A percentile compares a stretch with the other conserved stretches of the same genome.
Evolutionary conservation across 2,113 vertebrate species (phyloP).

Genomic region (Hydrolagus affinis): DNA sequence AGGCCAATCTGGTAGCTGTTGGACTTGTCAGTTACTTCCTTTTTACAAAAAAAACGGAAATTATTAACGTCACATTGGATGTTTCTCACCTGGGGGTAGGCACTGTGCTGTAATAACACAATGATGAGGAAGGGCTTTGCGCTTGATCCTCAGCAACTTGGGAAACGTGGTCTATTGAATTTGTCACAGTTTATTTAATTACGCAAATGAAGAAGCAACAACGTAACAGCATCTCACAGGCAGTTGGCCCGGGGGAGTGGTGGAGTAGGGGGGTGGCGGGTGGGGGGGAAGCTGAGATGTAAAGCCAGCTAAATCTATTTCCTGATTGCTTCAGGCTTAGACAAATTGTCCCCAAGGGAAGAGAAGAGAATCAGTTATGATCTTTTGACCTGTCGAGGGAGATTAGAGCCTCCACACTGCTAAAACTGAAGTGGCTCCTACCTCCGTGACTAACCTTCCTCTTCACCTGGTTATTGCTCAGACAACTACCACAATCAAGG

Average conservation of each 20-base stretch:
- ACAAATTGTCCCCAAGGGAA: constrained; percentile 64
- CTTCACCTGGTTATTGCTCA: constrained; percentile 58
- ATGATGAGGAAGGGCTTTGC: constrained; percentile 38
- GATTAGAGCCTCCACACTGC: constrained; percentile 51
- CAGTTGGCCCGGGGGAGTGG: constrained; percentile 47
- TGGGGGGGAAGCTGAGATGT: constrained; percentile 38
- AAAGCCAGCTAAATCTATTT: constrained; percentile 58
- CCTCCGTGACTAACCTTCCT: constrained; percentile 59
- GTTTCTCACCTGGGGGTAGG: constrained; percentile 29
- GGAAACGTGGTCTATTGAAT: constrained; percentile 50
- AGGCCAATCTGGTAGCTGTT: not conserved
- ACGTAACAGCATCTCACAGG: constrained; percentile 47
- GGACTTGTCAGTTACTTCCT: not conserved
- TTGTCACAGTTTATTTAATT: constrained; percentile 69
- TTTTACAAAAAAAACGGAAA: not conserved
- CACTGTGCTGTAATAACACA: constrained; percentile 29
- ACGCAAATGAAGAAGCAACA: constrained; percentile 63
- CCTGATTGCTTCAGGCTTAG: constrained; percentile 62
- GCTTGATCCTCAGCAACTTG: constrained; percentile 39
- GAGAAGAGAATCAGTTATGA: constrained; percentile 63
- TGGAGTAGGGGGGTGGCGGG: constrained; percentile 50
- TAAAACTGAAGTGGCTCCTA: constrained; percentile 55
- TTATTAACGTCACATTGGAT: not conserved
- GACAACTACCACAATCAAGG: constrained; percentile 50
- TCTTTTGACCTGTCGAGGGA: constrained; percentile 59